Conservation (phyloP, 2,797 vertebrate genomes). For the Periophthalmus magnuspinnatus region DNA sequence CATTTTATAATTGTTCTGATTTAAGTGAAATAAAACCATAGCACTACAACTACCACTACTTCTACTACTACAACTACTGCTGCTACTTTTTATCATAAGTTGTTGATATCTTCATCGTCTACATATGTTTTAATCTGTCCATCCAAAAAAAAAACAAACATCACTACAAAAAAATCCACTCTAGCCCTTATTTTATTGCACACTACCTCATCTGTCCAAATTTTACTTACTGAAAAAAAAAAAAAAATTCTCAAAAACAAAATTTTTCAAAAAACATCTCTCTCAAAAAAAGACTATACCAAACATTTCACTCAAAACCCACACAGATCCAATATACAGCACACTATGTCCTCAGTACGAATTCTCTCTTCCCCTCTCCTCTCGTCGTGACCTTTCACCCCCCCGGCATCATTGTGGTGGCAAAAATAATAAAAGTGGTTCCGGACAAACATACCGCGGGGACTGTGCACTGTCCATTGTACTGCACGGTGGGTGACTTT, state of each 20-base stretch:
- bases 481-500: slow-evolving; percentile 29
- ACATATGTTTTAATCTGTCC: background rate
- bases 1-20: no score
- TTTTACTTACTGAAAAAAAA: no score
- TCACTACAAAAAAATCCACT: background rate
- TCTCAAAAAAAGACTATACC: no score
- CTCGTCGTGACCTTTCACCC: slow-evolving; percentile 74
- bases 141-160: background rate
- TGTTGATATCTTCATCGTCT: no score
- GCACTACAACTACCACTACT: no score
- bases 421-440: slow-evolving; percentile 78
- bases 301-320: background rate
- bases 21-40: no score
- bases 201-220: slow-evolving; percentile 51
- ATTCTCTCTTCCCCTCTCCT: background rate
- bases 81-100: no score
- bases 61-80: no score
- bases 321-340: slow-evolving; percentile 2
- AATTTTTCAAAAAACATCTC: background rate
- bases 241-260: no score
- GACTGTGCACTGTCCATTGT: slow-evolving; percentile 45
- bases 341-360: slow-evolving; percentile 53
- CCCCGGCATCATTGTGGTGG: slow-evolving; percentile 68
- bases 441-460: slow-evolving; percentile 48
- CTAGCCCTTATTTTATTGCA: slow-evolving; percentile 16